Evolutionary conservation across 2,113 vertebrate genomes (phyloP).

Genomic region (Thymallus thymallus): DNA sequence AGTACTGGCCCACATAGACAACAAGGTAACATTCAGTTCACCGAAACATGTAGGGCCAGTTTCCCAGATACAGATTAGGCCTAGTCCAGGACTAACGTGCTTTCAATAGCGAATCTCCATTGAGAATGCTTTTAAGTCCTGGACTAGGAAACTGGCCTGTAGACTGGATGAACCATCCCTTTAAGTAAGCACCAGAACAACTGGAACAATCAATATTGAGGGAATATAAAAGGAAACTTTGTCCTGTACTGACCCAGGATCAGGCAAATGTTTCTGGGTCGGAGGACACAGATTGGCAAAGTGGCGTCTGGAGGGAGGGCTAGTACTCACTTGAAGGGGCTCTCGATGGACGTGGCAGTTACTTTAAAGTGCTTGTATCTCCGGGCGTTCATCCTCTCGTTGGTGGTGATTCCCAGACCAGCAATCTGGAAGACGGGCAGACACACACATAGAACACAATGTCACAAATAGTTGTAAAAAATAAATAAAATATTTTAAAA

Average conservation of each 20-base stretch:
- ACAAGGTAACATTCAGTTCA: too few species aligned
- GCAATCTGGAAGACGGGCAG: conserved; percentile 79
- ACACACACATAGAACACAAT: background rate
- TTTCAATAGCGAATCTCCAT: too few species aligned
- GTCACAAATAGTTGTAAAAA: background rate
- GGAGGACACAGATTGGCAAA: background rate
- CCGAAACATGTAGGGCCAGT: too few species aligned
- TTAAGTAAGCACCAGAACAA: too few species aligned
- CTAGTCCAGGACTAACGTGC: too few species aligned
- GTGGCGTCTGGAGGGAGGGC: background rate
- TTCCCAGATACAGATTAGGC: background rate
- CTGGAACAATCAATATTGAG: too few species aligned
- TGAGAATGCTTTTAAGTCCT: too few species aligned
- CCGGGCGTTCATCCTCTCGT: conserved; percentile 98
- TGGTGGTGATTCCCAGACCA: conserved; percentile 96
- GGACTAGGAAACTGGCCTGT: too few species aligned
- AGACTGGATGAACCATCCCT: too few species aligned
- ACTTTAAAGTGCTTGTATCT: conserved; percentile 99
- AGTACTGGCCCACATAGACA: too few species aligned
- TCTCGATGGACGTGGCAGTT: conserved; percentile 98
- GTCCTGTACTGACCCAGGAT: background rate
- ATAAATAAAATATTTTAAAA: background rate
- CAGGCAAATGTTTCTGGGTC: background rate
- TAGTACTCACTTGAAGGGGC: conserved; percentile 93
- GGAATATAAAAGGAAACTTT: background rate